These are phyloP conservation scores for Misgurnus mizolepis DNA, from an alignment of 2,113 vertebrate species.

Conservation along the genomic window DNA sequence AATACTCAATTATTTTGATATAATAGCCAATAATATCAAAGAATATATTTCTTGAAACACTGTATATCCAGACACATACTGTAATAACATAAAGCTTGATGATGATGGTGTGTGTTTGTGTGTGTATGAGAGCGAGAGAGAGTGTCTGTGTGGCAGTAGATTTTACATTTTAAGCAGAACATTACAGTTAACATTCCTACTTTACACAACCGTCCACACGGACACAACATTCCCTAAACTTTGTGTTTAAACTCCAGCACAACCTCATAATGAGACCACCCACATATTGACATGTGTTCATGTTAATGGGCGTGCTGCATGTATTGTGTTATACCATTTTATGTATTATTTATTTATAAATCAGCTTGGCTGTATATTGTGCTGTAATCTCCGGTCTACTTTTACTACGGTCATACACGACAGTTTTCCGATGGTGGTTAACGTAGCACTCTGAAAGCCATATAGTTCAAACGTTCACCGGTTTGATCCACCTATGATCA, in stretches of 20 bases:
- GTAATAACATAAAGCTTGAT: conserved; percentile 23
- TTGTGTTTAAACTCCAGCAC: conserved; percentile 9
- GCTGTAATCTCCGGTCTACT: not conserved
- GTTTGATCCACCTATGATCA: not conserved
- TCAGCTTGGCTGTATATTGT: not conserved
- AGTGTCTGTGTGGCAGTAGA: not conserved
- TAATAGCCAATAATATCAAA: conserved; percentile 39
- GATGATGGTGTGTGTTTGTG: not conserved
- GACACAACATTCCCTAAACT: conserved; percentile 18
- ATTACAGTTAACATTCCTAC: conserved; percentile 28
- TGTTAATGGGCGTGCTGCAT: not conserved
- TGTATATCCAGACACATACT: conserved; percentile 49
- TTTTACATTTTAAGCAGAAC: conserved; percentile 17
- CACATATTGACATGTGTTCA: not conserved
- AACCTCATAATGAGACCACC: not conserved
- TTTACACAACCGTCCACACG: not conserved
- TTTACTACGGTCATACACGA: not conserved
- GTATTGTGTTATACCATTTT: conserved; percentile 16
- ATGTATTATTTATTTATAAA: conserved; percentile 30
- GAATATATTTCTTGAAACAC: conserved; percentile 42
- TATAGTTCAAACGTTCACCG: not conserved
- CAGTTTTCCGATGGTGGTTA: too few relatives aligned
- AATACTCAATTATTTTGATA: conserved; percentile 38
- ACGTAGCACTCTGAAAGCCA: too few relatives aligned
- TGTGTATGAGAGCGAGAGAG: not conserved